phyloP scores from a whole-genome alignment of 2,113 vertebrate genomes.

The Ceratotherium simum region DNA sequence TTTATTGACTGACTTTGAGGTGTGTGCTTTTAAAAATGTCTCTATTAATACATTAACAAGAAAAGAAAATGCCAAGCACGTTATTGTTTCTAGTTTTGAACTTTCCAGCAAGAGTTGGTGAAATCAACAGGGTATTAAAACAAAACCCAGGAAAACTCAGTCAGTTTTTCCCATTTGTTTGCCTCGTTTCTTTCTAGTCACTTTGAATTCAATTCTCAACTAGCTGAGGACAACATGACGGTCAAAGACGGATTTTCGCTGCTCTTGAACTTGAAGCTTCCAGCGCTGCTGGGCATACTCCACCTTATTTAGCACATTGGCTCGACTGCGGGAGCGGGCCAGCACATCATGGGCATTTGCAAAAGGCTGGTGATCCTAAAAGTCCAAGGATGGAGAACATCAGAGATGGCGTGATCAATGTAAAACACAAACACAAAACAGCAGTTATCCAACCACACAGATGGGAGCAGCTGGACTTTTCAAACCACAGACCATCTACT shows the following conservation, averaged over 20 bases:
- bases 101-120: slow-evolving; percentile 62
- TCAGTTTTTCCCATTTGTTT: slow-evolving; percentile 73
- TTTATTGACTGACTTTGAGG: slow-evolving; percentile 78
- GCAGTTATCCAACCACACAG: neutral
- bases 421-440: neutral
- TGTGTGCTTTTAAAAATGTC: slow-evolving; percentile 77
- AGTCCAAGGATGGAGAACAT: slow-evolving; percentile 38
- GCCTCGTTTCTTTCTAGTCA: slow-evolving; percentile 53
- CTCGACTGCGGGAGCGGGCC: slow-evolving; percentile 93
- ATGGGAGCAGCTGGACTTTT: neutral
- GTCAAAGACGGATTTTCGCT: slow-evolving; percentile 98
- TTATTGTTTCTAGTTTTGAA: slow-evolving; percentile 74
- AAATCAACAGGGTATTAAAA: slow-evolving; percentile 66
- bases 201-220: slow-evolving; percentile 61
- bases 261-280: slow-evolving; percentile 98
- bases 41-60: slow-evolving; percentile 73
- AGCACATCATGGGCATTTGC: slow-evolving; percentile 97
- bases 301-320: slow-evolving; percentile 98
- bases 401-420: neutral
- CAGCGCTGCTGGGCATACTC: slow-evolving; percentile 98
- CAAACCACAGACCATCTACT: neutral
- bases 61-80: slow-evolving; percentile 71
- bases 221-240: slow-evolving; percentile 98
- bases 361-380: slow-evolving; percentile 97
- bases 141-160: slow-evolving; percentile 78